These are phyloP conservation scores for Agrochola lychnidis DNA, from an alignment of 2,888 invertebrate genomes.

Conservation along the genomic window DNA sequence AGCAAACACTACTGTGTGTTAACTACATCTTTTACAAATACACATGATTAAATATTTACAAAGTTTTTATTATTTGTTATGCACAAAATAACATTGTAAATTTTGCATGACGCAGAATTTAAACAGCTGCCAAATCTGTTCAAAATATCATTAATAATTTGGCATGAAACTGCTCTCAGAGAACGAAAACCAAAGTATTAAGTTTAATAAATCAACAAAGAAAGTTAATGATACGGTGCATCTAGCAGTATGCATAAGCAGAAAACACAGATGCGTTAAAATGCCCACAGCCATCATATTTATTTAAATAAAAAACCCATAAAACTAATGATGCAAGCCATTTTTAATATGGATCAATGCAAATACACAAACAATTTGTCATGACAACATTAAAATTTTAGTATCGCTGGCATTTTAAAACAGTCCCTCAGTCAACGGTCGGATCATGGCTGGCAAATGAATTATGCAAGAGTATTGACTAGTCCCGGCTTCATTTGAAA, in stretches of 20 bases:
- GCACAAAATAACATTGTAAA: not conserved
- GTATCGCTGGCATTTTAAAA: slow-evolving; percentile 35
- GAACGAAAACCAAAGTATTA: not conserved
- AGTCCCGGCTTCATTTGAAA: slow-evolving; percentile 51
- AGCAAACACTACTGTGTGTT: slow-evolving; percentile 53
- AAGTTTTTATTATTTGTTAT: slow-evolving; percentile 15
- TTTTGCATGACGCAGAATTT: not conserved
- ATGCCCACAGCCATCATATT: too few species aligned
- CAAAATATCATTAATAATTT: not conserved
- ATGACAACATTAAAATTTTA: slow-evolving; percentile 44
- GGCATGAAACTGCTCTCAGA: not conserved
- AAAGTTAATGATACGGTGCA: not conserved
- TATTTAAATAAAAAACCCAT: not conserved
- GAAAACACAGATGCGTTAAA: not conserved
- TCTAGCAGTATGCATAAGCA: not conserved
- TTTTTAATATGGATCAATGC: not conserved
- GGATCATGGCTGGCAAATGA: slow-evolving; percentile 45
- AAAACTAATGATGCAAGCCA: not conserved
- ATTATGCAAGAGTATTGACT: slow-evolving; percentile 66
- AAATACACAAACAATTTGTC: slow-evolving; percentile 21
- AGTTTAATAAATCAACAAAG: not conserved
- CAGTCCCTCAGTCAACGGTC: slow-evolving; percentile 11
- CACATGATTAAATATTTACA: slow-evolving; percentile 1
- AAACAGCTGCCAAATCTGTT: slow-evolving; percentile 6
- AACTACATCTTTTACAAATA: slow-evolving; percentile 14